A percentile compares a stretch with the other conserved stretches of the same genome.
phyloP scores from a whole-genome alignment of 2,797 vertebrate genomes.

The Hyperoplus immaculatus region DNA sequence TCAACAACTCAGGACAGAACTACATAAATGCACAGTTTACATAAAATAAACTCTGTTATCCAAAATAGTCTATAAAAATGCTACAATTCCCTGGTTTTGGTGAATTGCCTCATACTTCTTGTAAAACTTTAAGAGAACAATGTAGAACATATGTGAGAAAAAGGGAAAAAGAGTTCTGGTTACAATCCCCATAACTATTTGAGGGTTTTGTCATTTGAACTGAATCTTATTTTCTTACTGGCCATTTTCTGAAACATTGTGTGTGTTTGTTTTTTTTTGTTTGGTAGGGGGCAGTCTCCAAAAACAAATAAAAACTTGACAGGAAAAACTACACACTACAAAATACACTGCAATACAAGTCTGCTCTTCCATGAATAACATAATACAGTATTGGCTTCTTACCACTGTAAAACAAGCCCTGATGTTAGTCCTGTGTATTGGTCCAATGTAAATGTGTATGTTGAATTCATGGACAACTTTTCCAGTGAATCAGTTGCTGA shows the following conservation, averaged over 20 bases:
- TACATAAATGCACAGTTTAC: slow-evolving; percentile 17
- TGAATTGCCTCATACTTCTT: too few species aligned
- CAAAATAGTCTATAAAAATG: slow-evolving; percentile 1
- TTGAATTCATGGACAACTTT: background rate
- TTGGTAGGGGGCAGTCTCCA: background rate
- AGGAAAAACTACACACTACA: background rate
- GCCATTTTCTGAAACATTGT: background rate
- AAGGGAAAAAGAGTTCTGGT: background rate
- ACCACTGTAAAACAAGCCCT: background rate
- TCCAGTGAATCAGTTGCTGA: background rate
- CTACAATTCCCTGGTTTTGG: background rate
- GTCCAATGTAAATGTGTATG: background rate
- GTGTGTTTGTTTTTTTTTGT: background rate
- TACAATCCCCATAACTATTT: fast-evolving
- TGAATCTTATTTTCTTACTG: background rate
- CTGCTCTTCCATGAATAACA: background rate
- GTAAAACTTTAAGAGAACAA: background rate
- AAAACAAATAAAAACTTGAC: background rate
- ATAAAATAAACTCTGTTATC: slow-evolving; percentile 33
- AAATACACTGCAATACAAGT: background rate
- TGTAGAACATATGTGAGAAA: background rate
- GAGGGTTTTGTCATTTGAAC: background rate
- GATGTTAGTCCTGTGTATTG: background rate
- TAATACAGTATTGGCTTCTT: background rate
- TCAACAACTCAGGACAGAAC: slow-evolving; percentile 24